Percentiles rank a stretch among this genome's conserved stretches.
phyloP scores from a whole-genome alignment of 23 tunicate species.

The Ascidia mentula region DNA sequence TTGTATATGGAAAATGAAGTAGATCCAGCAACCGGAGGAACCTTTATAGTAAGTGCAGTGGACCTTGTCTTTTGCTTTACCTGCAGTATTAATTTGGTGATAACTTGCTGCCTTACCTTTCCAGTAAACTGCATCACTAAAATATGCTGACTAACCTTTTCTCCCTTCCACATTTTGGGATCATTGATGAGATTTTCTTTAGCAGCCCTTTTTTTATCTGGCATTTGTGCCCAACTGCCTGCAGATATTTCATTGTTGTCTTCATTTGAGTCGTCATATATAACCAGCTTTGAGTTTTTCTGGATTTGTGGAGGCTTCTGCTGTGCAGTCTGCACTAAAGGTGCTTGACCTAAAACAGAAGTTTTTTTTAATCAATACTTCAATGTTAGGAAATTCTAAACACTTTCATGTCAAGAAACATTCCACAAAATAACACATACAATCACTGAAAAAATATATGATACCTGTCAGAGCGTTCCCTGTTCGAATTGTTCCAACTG shows the following conservation, averaged over 20 bases:
- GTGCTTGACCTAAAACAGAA: background rate
- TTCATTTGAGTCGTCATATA: background rate
- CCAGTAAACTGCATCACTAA: too few relatives aligned
- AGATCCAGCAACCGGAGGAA: background rate
- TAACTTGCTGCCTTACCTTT: too few relatives aligned
- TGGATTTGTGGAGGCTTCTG: background rate
- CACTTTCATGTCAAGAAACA: too few relatives aligned
- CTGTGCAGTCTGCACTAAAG: background rate
- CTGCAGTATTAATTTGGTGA: background rate
- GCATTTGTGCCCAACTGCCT: background rate
- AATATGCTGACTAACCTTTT: background rate
- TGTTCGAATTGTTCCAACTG: constrained; percentile 16
- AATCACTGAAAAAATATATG: too few relatives aligned
- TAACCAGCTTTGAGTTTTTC: background rate
- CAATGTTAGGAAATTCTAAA: too few relatives aligned
- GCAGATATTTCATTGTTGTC: background rate
- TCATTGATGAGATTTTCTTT: background rate
- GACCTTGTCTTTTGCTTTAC: background rate
- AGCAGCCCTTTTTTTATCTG: background rate
- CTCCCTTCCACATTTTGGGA: constrained; percentile 2
- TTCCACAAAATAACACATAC: too few relatives aligned
- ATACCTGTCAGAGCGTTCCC: background rate
- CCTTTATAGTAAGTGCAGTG: background rate
- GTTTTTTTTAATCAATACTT: too few relatives aligned
- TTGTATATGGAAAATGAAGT: background rate